Conservation (phyloP, 2,888 invertebrate species). For the Dicyrtoma fusca region DNA sequence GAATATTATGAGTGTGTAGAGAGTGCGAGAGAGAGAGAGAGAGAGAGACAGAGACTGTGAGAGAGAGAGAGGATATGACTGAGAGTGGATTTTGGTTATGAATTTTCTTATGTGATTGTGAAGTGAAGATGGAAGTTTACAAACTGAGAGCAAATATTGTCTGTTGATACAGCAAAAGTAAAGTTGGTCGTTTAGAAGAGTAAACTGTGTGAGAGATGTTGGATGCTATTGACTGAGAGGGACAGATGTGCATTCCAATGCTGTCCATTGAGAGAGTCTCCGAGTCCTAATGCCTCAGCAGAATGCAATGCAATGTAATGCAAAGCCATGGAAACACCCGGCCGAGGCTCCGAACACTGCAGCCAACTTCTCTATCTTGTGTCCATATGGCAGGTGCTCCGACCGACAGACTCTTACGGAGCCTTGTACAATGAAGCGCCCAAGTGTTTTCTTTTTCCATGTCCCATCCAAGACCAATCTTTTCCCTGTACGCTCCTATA, state of each 20-base stretch:
- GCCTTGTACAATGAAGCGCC: constrained; percentile 1
- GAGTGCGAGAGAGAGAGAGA: too few relatives aligned
- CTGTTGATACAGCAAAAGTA: constrained; percentile 14
- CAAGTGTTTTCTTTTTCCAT: constrained; percentile 29
- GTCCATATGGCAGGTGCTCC: constrained; percentile 31
- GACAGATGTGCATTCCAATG: constrained; percentile 36
- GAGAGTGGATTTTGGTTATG: too few relatives aligned
- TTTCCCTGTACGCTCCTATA: constrained; percentile 7
- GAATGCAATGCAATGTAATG: not conserved
- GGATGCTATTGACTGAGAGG: constrained; percentile 25
- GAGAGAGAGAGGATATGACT: too few relatives aligned
- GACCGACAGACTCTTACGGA: not conserved
- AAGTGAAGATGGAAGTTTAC: constrained; percentile 17
- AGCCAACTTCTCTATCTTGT: not conserved
- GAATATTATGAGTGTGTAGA: too few relatives aligned
- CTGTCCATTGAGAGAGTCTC: constrained; percentile 16
- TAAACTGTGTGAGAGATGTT: constrained; percentile 9
- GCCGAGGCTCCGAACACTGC: constrained; percentile 4
- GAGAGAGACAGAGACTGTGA: too few relatives aligned
- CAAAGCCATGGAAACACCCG: constrained; percentile 33
- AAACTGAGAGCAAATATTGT: constrained; percentile 29
- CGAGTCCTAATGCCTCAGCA: too few relatives aligned
- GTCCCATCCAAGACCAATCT: not conserved
- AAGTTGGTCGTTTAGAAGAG: constrained; percentile 20
- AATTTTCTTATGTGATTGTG: not conserved